These are phyloP conservation scores for Leucophora obtusa DNA, from an alignment of 2,888 invertebrate species.

Conservation along the genomic window DNA sequence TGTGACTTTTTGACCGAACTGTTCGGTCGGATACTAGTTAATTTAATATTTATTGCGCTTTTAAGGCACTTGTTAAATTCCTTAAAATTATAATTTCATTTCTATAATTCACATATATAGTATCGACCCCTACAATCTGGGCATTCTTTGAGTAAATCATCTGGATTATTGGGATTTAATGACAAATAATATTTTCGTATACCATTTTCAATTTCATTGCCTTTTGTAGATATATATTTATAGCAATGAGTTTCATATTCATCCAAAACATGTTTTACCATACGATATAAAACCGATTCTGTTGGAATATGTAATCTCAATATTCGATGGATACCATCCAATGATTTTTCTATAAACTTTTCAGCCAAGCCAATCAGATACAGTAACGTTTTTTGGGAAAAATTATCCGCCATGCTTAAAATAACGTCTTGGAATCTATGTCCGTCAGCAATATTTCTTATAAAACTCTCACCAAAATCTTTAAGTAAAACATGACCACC, in stretches of 20 bases:
- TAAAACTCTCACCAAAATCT: constrained; percentile 54
- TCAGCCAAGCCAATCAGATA: constrained; percentile 65
- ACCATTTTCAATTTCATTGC: constrained; percentile 53
- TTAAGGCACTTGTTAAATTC: background rate
- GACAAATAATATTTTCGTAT: constrained; percentile 65
- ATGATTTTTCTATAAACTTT: constrained; percentile 62
- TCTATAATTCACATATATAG: constrained; percentile 62
- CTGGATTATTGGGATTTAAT: constrained; percentile 66
- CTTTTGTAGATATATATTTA: constrained; percentile 22
- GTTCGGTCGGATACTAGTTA: too few species aligned
- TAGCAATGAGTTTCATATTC: constrained; percentile 25
- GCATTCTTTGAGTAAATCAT: constrained; percentile 51
- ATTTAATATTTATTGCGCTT: background rate
- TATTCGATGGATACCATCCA: constrained; percentile 51
- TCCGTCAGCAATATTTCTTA: constrained; percentile 64
- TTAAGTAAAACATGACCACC: constrained; percentile 34
- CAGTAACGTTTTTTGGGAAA: constrained; percentile 41
- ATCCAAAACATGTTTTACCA: constrained; percentile 59
- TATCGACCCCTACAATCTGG: constrained; percentile 67
- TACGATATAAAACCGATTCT: constrained; percentile 69
- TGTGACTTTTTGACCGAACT: too few species aligned
- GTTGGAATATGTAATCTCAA: constrained; percentile 66
- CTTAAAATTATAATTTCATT: background rate
- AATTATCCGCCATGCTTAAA: constrained; percentile 59
- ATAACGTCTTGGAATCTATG: constrained; percentile 67